Evolutionary conservation across 2,797 vertebrate species (phyloP).

Genomic region (Melanotaenia nigrans): DNA sequence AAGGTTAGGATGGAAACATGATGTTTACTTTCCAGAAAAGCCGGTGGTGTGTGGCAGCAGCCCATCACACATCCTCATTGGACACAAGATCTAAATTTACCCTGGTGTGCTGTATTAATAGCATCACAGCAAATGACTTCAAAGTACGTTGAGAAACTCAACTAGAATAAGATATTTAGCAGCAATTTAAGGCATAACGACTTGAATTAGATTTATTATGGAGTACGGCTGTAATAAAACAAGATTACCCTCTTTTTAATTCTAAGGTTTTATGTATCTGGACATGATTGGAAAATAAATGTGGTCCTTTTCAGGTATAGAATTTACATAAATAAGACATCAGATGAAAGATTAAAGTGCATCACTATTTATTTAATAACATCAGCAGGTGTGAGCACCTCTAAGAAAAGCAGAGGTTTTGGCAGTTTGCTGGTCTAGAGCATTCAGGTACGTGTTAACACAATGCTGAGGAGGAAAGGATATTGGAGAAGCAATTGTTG

Average conservation of each 20-base stretch:
- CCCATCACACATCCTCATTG: conserved; percentile 28
- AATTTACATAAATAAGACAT: neutral
- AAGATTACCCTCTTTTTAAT: neutral
- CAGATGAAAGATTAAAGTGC: neutral
- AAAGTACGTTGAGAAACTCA: neutral
- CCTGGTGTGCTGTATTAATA: conserved; percentile 2
- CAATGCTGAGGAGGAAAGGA: too few relatives aligned
- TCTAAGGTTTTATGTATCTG: neutral
- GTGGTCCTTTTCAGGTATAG: neutral
- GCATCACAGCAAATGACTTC: neutral
- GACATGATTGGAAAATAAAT: neutral
- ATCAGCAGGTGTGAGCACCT: neutral
- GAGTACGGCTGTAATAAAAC: neutral
- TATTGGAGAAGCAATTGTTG: too few relatives aligned
- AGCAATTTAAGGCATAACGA: neutral
- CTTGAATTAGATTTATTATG: neutral
- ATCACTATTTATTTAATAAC: too few relatives aligned
- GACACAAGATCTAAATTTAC: conserved; percentile 30
- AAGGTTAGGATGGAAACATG: conserved; percentile 48
- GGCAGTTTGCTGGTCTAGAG: too few relatives aligned
- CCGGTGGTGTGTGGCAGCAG: conserved; percentile 16
- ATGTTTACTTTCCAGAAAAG: conserved; percentile 71
- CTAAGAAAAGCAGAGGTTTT: neutral
- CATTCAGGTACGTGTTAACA: too few relatives aligned
- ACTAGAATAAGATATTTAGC: neutral